Evolutionary conservation across 2,888 invertebrate species (phyloP).

Genomic region (Drosophila ustulata): DNA sequence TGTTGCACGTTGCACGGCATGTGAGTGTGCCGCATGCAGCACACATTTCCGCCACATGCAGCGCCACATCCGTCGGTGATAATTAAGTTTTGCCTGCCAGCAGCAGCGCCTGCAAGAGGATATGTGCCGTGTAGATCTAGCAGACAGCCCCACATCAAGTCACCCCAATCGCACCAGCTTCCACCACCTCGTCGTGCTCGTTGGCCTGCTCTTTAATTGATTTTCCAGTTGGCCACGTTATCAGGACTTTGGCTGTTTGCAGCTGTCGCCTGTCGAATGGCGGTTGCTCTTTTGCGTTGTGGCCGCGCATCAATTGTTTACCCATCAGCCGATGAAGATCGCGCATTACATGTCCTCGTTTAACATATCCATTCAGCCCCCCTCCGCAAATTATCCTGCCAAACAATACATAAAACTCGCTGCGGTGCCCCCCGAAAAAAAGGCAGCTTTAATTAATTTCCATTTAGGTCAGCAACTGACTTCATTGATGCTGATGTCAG

Average conservation of each 20-base stretch:
- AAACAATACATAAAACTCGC: constrained; percentile 4
- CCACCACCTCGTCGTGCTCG: constrained; percentile 22
- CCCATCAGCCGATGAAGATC: constrained; percentile 23
- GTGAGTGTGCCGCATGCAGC: constrained; percentile 21
- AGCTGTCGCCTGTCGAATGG: constrained; percentile 37
- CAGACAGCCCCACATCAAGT: constrained; percentile 40
- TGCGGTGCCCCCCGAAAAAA: not conserved
- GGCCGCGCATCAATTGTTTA: constrained; percentile 33
- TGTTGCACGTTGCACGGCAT: constrained; percentile 8
- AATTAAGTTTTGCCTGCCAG: constrained; percentile 68
- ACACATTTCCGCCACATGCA: constrained; percentile 70
- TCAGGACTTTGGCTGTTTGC: constrained; percentile 60
- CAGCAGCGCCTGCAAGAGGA: not conserved
- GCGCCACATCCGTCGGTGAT: constrained; percentile 75
- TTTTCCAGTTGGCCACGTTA: constrained; percentile 78
- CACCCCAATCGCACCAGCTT: constrained; percentile 19
- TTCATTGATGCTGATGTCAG: constrained; percentile 22
- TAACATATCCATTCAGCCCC: not conserved
- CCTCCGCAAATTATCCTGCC: not conserved
- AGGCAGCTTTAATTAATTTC: constrained; percentile 47
- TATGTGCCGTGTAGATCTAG: not conserved
- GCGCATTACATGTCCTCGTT: constrained; percentile 24
- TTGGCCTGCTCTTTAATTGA: constrained; percentile 70
- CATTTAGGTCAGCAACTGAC: constrained; percentile 40
- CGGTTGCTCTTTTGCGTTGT: constrained; percentile 19